phyloP scores from a whole-genome alignment of 2,113 vertebrate genomes.

The Anguilla rostrata region DNA sequence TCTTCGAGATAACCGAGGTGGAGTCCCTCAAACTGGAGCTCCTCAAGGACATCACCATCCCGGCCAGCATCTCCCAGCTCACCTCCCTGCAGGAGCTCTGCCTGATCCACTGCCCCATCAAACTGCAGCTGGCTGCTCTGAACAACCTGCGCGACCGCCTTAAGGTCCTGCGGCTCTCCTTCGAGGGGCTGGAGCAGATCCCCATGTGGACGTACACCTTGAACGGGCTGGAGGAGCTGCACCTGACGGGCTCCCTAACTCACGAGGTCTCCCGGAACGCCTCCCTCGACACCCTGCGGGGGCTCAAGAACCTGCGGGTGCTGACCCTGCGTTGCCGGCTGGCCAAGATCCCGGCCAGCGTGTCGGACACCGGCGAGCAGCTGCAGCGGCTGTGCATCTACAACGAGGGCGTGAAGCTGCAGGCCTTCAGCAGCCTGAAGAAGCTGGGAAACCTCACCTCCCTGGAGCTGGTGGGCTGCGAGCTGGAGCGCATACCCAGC shows the following conservation, averaged over 20 bases:
- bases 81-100: slow-evolving; percentile 74
- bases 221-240: slow-evolving; percentile 76
- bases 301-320: slow-evolving; percentile 75
- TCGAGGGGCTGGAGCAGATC: slow-evolving; percentile 72
- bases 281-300: slow-evolving; percentile 74
- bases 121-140: slow-evolving; percentile 75
- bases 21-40: slow-evolving; percentile 83
- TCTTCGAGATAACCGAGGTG: slow-evolving; percentile 78
- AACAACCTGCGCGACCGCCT: slow-evolving; percentile 74
- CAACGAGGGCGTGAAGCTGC: slow-evolving; percentile 75
- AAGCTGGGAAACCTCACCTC: slow-evolving; percentile 72
- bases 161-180: slow-evolving; percentile 73
- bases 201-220: slow-evolving; percentile 82
- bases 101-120: slow-evolving; percentile 73
- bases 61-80: slow-evolving; percentile 71
- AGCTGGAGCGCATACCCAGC: slow-evolving; percentile 82
- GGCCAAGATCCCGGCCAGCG: slow-evolving; percentile 75
- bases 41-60: slow-evolving; percentile 74
- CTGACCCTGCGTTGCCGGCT: slow-evolving; percentile 74
- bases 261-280: slow-evolving; percentile 68
- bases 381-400: slow-evolving; percentile 74
- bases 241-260: slow-evolving; percentile 74
- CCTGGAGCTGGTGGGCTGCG: slow-evolving; percentile 77
- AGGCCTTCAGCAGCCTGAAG: slow-evolving; percentile 79
- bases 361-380: slow-evolving; percentile 72